Percentiles rank a stretch among this genome's conserved stretches.
Conservation (phyloP, 2,113 vertebrate species). For the Morphnarchus princeps region DNA sequence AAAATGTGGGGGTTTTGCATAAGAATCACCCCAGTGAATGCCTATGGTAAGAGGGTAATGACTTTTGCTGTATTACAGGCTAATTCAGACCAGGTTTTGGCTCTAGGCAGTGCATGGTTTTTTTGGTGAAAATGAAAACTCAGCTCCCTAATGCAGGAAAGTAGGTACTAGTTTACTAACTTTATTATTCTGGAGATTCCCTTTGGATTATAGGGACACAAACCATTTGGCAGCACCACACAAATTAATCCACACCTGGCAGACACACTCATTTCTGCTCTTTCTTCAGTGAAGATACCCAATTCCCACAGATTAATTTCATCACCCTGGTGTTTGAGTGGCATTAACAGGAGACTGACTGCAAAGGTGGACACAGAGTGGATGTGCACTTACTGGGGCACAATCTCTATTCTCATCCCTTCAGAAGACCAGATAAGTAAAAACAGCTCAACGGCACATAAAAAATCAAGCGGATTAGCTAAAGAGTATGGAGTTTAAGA, state of each 20-base stretch:
- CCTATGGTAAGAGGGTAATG: not conserved
- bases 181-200: not conserved
- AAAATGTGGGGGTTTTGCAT: rapidly evolving
- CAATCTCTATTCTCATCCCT: conserved; percentile 80
- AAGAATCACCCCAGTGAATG: not conserved
- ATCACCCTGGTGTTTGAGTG: conserved; percentile 69
- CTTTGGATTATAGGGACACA: not conserved
- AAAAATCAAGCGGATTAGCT: not conserved
- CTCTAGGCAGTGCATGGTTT: not conserved
- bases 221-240: not conserved
- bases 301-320: conserved; percentile 73
- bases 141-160: not conserved
- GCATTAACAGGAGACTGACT: conserved; percentile 69
- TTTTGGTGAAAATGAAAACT: not conserved
- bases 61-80: not conserved
- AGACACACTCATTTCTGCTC: conserved; percentile 75
- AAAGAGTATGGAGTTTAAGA: not conserved
- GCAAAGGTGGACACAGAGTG: conserved; percentile 71
- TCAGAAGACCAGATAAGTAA: not conserved
- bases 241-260: conserved; percentile 63
- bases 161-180: not conserved
- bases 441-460: not conserved
- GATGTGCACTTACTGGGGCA: conserved; percentile 70
- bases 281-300: conserved; percentile 75
- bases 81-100: not conserved